Conservation (phyloP, 2,888 invertebrate species). For the Ichneumoninae sp. region DNA sequence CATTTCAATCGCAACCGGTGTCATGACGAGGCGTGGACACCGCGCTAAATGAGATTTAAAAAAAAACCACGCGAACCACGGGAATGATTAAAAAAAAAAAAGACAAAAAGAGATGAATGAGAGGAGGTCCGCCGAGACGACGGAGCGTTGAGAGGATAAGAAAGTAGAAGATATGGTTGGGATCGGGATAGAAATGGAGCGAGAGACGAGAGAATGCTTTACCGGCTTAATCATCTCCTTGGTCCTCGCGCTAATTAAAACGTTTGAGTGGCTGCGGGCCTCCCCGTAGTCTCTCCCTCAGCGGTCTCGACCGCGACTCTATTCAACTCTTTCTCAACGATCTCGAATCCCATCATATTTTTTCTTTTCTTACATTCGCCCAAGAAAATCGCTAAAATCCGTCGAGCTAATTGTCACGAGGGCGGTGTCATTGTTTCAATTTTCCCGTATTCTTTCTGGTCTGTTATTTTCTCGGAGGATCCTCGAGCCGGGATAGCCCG, state of each 20-base stretch:
- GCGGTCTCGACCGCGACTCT: slow-evolving; percentile 34
- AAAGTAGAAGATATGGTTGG: slow-evolving; percentile 32
- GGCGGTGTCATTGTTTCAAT: slow-evolving; percentile 56
- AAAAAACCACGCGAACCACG: slow-evolving; percentile 12
- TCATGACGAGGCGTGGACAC: not conserved
- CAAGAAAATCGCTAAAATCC: slow-evolving; percentile 56
- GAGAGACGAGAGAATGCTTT: slow-evolving; percentile 40
- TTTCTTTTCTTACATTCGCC: slow-evolving; percentile 27
- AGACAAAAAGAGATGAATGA: slow-evolving; percentile 53
- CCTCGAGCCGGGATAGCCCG: slow-evolving; percentile 29
- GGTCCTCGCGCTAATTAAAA: slow-evolving; percentile 74
- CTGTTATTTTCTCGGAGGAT: slow-evolving; percentile 13
- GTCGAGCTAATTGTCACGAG: slow-evolving; percentile 53
- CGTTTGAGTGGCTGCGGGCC: slow-evolving; percentile 67
- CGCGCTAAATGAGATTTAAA: not conserved
- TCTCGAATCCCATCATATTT: slow-evolving; percentile 37
- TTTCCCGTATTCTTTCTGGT: slow-evolving; percentile 46
- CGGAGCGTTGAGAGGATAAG: slow-evolving; percentile 33
- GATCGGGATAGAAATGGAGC: slow-evolving; percentile 36
- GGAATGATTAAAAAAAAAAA: slow-evolving; percentile 15
- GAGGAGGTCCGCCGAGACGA: slow-evolving; percentile 40
- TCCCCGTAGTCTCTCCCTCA: slow-evolving; percentile 19
- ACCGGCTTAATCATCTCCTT: slow-evolving; percentile 68
- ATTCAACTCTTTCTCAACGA: slow-evolving; percentile 23
- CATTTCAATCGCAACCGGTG: slow-evolving; percentile 3